Evolutionary conservation across 2,888 invertebrate species (phyloP), one percentile per base, ranked within the genome.

Genomic region (Fragum whitleyi): DNA sequence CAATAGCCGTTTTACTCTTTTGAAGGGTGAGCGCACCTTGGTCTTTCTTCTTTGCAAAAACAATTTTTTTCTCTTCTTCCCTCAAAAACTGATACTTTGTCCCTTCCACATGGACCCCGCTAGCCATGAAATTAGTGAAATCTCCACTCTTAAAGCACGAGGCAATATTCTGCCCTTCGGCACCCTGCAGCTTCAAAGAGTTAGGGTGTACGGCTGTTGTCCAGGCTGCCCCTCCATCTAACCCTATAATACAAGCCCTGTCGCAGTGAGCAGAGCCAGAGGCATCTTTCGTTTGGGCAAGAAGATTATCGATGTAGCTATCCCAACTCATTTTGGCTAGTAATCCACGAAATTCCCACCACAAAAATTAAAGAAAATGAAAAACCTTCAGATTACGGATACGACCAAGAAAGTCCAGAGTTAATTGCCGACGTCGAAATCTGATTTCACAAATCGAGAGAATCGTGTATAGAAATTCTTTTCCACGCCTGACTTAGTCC

Each of bases 21-120:
- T 88, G 89, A 11, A 88, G 26, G 19, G 89, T 86, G 1, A 90
- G 1, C 14, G 85, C 76, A 14, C 90, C 90, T 11, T 62, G 21
- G 2, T 84, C 89, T 62, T 90, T 90, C 62, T 81, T 87, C 73
- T 90, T 90, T 3, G 67, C 88, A 2, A 86, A 51, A 23, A 89
- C 88, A 6, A 86, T 0, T 57, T 87, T 88, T 7, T 67, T 77
- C 61, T 87, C 88, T n/a, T 87, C 88, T 62, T 75, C 86, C 77
- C 89, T 70, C 19, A 90, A 72, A 79, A 89, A 90, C 72, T 89
- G 88, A 62, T 89, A 90, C 71, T 89, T 90, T 9, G 39, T n/a
- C 3, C 84, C 84, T 42, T 75, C 88, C 6, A 69, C 29, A 21
- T 59, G 23, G 3, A 89, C 59, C 21, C 90, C 90, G 67, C 55